These are phyloP conservation scores for Macrobrachium rosenbergii DNA, from an alignment of 1,140 invertebrate species.

Conservation along the genomic window DNA sequence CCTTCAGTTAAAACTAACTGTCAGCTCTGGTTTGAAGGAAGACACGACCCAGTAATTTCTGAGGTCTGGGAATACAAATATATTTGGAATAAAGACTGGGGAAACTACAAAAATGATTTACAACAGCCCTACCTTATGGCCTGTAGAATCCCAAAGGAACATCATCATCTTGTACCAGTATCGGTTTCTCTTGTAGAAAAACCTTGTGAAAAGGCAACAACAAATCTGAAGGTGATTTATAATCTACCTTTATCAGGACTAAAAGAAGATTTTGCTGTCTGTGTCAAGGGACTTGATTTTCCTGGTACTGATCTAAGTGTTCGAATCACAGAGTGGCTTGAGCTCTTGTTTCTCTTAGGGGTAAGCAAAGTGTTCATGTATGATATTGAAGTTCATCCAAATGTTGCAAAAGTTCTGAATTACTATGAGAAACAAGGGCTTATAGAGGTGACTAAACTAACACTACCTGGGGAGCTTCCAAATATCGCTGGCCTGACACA, in stretches of 20 bases:
- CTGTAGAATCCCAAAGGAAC: conserved; percentile 80
- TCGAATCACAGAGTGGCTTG: conserved; percentile 94
- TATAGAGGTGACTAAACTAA: conserved; percentile 87
- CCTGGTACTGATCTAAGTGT: conserved; percentile 89
- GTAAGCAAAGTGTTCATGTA: conserved; percentile 95
- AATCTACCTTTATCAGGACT: conserved; percentile 74
- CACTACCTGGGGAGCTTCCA: conserved; percentile 90
- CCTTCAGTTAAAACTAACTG: conserved; percentile 86
- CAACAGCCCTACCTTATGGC: conserved; percentile 92
- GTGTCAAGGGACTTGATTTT: conserved; percentile 95
- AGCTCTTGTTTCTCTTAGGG: conserved; percentile 86
- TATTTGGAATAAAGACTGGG: conserved; percentile 95
- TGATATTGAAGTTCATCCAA: conserved; percentile 89
- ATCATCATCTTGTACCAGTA: conserved; percentile 77
- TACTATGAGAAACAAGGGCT: conserved; percentile 83
- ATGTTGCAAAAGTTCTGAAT: conserved; percentile 88
- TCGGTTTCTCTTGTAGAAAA: conserved; percentile 90
- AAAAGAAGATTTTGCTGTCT: conserved; percentile 90
- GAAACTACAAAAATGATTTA: conserved; percentile 92
- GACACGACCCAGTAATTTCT: conserved; percentile 83
- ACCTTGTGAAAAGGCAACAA: conserved; percentile 86
- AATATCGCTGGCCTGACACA: conserved; percentile 91
- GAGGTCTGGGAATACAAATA: conserved; percentile 90
- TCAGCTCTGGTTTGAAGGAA: conserved; percentile 90
- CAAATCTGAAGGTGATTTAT: conserved; percentile 89